Conservation (phyloP, 2,113 vertebrate species). For the Lophius piscatorius region DNA sequence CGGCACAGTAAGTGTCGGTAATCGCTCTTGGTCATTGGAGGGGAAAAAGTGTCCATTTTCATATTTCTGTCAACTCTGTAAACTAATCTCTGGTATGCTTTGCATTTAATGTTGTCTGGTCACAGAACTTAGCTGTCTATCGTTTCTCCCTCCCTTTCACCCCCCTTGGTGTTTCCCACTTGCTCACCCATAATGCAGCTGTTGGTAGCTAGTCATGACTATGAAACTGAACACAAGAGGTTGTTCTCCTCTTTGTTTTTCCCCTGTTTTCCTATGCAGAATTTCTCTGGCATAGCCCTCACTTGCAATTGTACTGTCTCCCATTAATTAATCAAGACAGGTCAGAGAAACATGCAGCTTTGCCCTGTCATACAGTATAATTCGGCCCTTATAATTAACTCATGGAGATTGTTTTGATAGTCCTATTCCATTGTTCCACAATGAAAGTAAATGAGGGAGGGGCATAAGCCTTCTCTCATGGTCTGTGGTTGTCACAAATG, state of each 20-base stretch:
- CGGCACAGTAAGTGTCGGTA: conserved; percentile 44
- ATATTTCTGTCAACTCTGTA: conserved; percentile 42
- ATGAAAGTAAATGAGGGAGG: conserved; percentile 45
- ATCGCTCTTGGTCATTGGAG: conserved; percentile 50
- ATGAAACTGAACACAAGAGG: conserved; percentile 6
- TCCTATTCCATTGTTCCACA: conserved; percentile 54
- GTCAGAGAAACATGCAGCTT: conserved; percentile 42
- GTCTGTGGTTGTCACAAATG: conserved; percentile 65
- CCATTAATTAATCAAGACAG: conserved; percentile 50
- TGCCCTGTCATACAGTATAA: conserved; percentile 42
- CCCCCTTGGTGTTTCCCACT: conserved; percentile 5
- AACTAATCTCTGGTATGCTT: conserved; percentile 31
- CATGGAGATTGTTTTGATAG: conserved; percentile 40
- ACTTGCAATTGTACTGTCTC: conserved; percentile 36
- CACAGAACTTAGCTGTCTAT: conserved; percentile 18
- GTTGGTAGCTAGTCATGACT: conserved; percentile 23
- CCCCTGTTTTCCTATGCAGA: conserved; percentile 22
- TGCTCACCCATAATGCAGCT: conserved; percentile 19
- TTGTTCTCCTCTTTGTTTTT: conserved; percentile 15
- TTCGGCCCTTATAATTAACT: conserved; percentile 26
- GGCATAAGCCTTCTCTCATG: conserved; percentile 43
- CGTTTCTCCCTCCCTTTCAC: background rate
- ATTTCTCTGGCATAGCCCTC: conserved; percentile 25
- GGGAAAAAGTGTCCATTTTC: conserved; percentile 43
- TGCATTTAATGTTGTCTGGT: conserved; percentile 38